Base-by-base conservation (phyloP, 2,113 vertebrate genomes). In the Indri indri region DNA sequence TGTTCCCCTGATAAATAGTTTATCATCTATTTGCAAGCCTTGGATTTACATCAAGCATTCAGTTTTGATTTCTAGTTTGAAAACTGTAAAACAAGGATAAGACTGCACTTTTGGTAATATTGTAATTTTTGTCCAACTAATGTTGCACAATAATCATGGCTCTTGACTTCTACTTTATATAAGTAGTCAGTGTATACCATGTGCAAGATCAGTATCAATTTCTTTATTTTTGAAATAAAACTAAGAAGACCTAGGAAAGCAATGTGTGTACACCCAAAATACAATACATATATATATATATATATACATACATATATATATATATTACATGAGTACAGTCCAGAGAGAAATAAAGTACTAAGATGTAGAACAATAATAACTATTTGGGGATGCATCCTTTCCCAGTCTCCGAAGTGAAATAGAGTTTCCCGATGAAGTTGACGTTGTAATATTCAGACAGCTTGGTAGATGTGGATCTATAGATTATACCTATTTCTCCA, bases 41-140 rank as follows among this genome's bases (percentile, higher is more conserved):
- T 30, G 71, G 20, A 6, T 96, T 93, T 89, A 57, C 45, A 86
- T 88, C 40, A 32, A 32, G 32, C 34, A 85, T n/a, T 95, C 37
- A 37, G 70, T 52, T 65, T 74, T 85, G 32, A 85, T 84, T 81
- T 88, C 85, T 16, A 85, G 14, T 81, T 90, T 59, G 80, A 87
- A 96, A 80, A 81, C 52, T 42, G 1, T 61, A 61, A 95, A 96
- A 57, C 20, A 71, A 97, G 65, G 30, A 52, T 42, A 81, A 91
- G 73, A 9, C 79, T 83, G 20, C 11, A 50, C 2, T 57, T 87
- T 76, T 22, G 22, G 22, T 86, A 40, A 70, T 66, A 71, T 70
- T 84, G 3, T 83, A 82, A 82, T 70, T 42, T 42, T 42, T 83
- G 37, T 70, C 42, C 5, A 65, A 37, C 37, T 83, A 77, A 57